Evolutionary conservation across 2,797 vertebrate genomes (phyloP).

Genomic region (Coregonus sp.): DNA sequence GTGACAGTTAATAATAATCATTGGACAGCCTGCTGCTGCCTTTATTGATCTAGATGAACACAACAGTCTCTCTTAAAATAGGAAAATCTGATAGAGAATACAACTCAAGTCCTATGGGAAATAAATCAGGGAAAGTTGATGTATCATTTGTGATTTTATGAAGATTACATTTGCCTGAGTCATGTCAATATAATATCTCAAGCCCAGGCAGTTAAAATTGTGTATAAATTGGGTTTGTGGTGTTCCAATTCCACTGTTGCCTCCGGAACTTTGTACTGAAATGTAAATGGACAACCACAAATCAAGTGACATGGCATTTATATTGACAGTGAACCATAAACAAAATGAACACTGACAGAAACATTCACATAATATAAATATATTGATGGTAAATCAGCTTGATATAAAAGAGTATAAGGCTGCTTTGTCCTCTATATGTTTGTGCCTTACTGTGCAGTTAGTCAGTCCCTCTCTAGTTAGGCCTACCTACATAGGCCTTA

Average conservation of each 20-base stretch:
- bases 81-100: not conserved
- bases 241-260: not conserved
- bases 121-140: not conserved
- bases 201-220: not conserved
- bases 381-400: not conserved
- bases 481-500: no score
- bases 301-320: not conserved
- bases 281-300: not conserved
- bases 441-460: no score
- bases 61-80: not conserved
- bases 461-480: no score
- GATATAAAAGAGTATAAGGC: no score
- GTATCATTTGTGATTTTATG: not conserved
- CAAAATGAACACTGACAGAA: not conserved
- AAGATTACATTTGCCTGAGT: not conserved
- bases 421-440: no score
- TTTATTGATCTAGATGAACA: not conserved
- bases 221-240: no score
- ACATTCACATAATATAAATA: not conserved
- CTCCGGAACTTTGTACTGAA: not conserved
- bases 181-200: conserved; percentile 2
- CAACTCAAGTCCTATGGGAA: not conserved
- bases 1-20: not conserved
- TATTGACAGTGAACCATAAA: conserved; percentile 5
- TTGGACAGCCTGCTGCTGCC: not conserved